phyloP scores from a whole-genome alignment of 2,888 invertebrate genomes.

The Actias luna region DNA sequence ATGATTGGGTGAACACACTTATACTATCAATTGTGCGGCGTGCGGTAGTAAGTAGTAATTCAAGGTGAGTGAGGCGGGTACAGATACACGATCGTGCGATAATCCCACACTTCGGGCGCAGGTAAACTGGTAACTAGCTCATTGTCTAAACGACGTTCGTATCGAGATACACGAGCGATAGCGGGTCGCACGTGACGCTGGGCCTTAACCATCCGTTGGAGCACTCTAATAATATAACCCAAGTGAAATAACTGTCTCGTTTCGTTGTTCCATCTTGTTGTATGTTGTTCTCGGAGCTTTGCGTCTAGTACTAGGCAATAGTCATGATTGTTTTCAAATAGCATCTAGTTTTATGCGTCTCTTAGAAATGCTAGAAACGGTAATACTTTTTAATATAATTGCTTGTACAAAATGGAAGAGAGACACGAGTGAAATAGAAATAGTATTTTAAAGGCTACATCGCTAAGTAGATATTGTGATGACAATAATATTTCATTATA shows the following conservation, averaged over 20 bases:
- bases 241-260: not conserved
- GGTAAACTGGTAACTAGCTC: conserved; percentile 40
- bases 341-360: too few relatives aligned
- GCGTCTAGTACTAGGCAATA: too few relatives aligned
- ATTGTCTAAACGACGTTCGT: conserved; percentile 41
- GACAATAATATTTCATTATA: not conserved
- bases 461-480: not conserved
- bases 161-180: conserved; percentile 39
- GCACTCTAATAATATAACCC: not conserved
- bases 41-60: not conserved
- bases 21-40: not conserved
- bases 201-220: not conserved
- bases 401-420: too few relatives aligned
- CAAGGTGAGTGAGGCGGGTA: not conserved
- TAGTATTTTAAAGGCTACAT: not conserved
- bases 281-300: too few relatives aligned
- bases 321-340: too few relatives aligned
- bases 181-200: conserved; percentile 36
- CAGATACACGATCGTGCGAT: conserved; percentile 21
- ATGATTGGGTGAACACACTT: too few relatives aligned
- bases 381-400: too few relatives aligned
- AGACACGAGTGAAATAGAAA: not conserved
- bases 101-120: conserved; percentile 37
- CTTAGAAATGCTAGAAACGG: too few relatives aligned
- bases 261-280: too few relatives aligned